These are phyloP conservation scores for Porphyrio hochstetteri DNA, from an alignment of 2,113 vertebrate species.

Conservation along the genomic window DNA sequence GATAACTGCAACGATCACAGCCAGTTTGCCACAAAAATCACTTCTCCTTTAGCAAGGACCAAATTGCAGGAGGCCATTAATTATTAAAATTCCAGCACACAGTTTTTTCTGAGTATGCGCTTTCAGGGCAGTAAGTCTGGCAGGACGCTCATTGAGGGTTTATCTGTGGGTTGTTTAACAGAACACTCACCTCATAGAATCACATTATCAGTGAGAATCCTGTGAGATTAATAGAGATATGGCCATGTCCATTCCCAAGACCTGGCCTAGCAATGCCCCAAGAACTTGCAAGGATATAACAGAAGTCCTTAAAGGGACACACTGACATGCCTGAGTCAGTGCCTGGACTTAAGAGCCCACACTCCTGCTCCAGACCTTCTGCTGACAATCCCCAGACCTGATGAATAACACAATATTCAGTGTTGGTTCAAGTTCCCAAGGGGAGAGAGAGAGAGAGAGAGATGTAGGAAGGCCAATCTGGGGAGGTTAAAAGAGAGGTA, in stretches of 20 bases:
- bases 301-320: background rate
- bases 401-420: background rate
- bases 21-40: background rate
- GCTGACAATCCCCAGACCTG: background rate
- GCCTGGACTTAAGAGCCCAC: too few relatives aligned
- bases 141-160: background rate
- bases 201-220: background rate
- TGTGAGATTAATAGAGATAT: background rate
- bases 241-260: background rate
- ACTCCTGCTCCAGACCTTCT: background rate
- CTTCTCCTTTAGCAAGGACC: background rate
- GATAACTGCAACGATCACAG: background rate
- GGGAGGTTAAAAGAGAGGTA: background rate
- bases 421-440: background rate
- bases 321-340: background rate
- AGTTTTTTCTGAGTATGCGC: background rate
- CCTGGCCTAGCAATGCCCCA: background rate
- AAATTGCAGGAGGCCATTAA: background rate
- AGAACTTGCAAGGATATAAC: background rate
- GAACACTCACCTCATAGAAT: background rate
- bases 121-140: background rate
- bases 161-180: background rate
- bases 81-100: background rate
- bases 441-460: background rate
- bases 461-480: background rate